Percentiles rank a stretch among this genome's conserved stretches.
phyloP scores from a whole-genome alignment of 2,888 invertebrate genomes.

The Trichogramma evanescens region DNA sequence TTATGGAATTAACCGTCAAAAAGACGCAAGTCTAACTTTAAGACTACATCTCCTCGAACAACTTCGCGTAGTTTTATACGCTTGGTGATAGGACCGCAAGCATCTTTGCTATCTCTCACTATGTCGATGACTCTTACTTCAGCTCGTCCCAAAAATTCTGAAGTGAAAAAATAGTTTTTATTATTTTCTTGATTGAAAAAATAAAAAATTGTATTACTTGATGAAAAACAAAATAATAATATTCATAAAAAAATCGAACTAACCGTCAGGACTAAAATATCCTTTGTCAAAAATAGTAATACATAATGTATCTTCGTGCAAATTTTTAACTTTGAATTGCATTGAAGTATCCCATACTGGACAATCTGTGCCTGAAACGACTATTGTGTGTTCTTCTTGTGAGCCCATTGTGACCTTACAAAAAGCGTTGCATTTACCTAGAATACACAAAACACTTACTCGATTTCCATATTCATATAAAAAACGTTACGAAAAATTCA shows the following conservation, averaged over 20 bases:
- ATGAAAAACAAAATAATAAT: neutral
- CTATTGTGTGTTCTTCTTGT: conserved; percentile 62
- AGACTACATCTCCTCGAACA: conserved; percentile 60
- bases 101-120: conserved; percentile 52
- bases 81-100: conserved; percentile 59
- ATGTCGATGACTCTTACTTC: conserved; percentile 62
- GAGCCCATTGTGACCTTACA: conserved; percentile 68
- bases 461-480: too few species aligned
- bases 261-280: conserved; percentile 67
- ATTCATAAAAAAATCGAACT: conserved; percentile 26
- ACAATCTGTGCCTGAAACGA: conserved; percentile 52
- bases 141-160: conserved; percentile 66
- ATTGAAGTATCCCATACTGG: conserved; percentile 69
- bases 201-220: neutral
- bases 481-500: too few species aligned
- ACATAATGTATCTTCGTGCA: conserved; percentile 61
- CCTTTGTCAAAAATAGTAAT: conserved; percentile 66
- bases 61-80: conserved; percentile 62
- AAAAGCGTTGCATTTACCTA: conserved; percentile 64
- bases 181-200: neutral
- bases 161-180: conserved; percentile 20
- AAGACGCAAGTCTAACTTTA: conserved; percentile 65
- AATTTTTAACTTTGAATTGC: conserved; percentile 67
- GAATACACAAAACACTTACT: neutral
- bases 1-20: conserved; percentile 41